A percentile compares a stretch with the other conserved stretches of the same genome.
Conservation (phyloP, 1,140 invertebrate genomes). For the Drosophila lini region DNA sequence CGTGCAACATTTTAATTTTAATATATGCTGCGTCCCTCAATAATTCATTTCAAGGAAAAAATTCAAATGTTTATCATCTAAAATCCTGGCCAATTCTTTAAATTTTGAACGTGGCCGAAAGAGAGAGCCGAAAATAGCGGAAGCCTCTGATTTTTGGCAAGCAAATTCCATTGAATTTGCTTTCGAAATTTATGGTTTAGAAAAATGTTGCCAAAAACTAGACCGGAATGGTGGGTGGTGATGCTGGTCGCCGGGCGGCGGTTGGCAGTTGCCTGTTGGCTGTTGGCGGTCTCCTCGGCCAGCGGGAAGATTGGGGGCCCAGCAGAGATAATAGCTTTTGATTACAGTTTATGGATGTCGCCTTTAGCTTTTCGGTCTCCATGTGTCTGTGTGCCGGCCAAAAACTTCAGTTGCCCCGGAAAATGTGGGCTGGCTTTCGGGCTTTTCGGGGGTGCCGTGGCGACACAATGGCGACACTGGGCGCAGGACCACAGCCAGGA, state of each 20-base stretch:
- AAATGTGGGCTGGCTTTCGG: conserved; percentile 24
- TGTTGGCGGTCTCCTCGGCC: not conserved
- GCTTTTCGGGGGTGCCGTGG: conserved; percentile 55
- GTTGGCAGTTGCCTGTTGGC: conserved; percentile 6
- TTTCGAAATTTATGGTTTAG: conserved; percentile 72
- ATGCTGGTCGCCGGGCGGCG: conserved; percentile 1
- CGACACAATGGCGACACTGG: conserved; percentile 67
- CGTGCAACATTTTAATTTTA: conserved; percentile 41
- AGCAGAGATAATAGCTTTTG: conserved; percentile 81
- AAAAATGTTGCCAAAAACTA: conserved; percentile 81
- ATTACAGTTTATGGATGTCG: conserved; percentile 83
- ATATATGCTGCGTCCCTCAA: conserved; percentile 33
- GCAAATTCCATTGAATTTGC: conserved; percentile 77
- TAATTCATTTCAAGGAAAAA: conserved; percentile 31
- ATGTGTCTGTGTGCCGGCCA: conserved; percentile 30
- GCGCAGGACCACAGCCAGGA: conserved; percentile 7
- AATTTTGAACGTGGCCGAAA: conserved; percentile 35
- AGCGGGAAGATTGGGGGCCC: conserved; percentile 26
- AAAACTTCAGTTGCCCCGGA: conserved; percentile 52
- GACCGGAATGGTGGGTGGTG: conserved; percentile 52
- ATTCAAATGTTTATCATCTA: conserved; percentile 26
- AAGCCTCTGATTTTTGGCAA: conserved; percentile 78
- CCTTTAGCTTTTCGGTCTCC: conserved; percentile 62
- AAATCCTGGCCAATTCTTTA: conserved; percentile 52
- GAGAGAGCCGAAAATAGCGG: conserved; percentile 27